Conservation (phyloP, 2,888 invertebrate species). For the Rhamphomyia laevipes region DNA sequence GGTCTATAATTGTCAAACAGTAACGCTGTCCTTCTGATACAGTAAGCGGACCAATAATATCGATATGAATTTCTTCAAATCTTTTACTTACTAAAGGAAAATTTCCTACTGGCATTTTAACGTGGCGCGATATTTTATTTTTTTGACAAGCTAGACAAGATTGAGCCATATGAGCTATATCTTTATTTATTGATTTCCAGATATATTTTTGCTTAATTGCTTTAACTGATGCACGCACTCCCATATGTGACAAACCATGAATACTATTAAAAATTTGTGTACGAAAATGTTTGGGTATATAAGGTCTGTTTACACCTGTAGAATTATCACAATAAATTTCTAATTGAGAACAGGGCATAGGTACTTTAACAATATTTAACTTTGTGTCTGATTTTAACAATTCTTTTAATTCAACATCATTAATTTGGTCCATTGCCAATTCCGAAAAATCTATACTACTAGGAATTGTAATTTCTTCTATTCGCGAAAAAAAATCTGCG, state of each 20-base stretch:
- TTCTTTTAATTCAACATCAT: slow-evolving; percentile 1
- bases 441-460: background rate
- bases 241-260: slow-evolving; percentile 6
- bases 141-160: background rate
- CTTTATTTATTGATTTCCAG: slow-evolving; percentile 6
- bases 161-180: no score
- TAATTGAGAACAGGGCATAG: no score
- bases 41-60: background rate
- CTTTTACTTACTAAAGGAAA: background rate
- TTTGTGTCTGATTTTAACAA: background rate
- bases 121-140: background rate
- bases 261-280: slow-evolving; percentile 5
- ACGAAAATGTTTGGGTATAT: slow-evolving; percentile 3
- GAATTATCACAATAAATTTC: background rate
- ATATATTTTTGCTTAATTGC: slow-evolving; percentile 1
- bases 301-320: background rate
- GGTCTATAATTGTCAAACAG: background rate
- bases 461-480: slow-evolving; percentile 1
- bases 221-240: slow-evolving; percentile 2
- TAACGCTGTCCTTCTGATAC: background rate
- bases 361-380: background rate
- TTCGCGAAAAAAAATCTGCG: background rate
- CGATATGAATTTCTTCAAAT: background rate
- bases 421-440: background rate
- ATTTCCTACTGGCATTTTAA: slow-evolving; percentile 6